Percentiles rank a stretch among this genome's conserved stretches.
These are phyloP conservation scores for Aricia agestis DNA, from an alignment of 1,140 invertebrate genomes.

Conservation along the genomic window DNA sequence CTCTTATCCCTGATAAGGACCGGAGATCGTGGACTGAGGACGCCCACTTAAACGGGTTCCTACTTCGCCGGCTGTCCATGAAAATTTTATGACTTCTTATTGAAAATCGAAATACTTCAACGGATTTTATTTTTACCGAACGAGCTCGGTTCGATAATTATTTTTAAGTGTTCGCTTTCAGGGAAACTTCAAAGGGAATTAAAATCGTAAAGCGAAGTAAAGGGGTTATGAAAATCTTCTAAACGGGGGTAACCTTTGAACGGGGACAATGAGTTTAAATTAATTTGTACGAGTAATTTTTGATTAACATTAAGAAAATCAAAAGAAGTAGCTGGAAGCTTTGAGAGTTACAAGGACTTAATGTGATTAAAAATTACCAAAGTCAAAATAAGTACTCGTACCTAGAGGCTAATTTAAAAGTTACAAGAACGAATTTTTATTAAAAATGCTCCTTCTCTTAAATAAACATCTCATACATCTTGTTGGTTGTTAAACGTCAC, in stretches of 20 bases:
- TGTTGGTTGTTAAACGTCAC: no score
- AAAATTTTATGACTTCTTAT: constrained; percentile 23
- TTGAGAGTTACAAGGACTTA: no score
- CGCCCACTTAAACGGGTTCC: constrained; percentile 40
- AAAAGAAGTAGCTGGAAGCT: background rate
- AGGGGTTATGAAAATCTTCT: constrained; percentile 12
- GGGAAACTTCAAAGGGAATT: constrained; percentile 10
- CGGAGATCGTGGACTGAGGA: constrained; percentile 47
- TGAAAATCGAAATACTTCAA: constrained; percentile 18
- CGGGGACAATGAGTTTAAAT: background rate
- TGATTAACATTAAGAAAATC: background rate
- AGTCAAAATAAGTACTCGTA: no score
- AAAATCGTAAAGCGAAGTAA: background rate
- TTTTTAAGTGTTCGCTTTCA: constrained; percentile 14
- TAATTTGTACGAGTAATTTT: background rate
- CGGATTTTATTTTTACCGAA: constrained; percentile 1
- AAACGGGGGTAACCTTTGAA: constrained; percentile 5
- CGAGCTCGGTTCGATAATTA: constrained; percentile 8
- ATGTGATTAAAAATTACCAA: no score
- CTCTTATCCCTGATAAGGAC: constrained; percentile 49
- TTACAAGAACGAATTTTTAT: no score
- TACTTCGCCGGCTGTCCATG: constrained; percentile 30
- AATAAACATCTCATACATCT: no score
- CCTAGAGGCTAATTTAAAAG: no score
- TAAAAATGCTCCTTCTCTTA: no score